Conservation (phyloP, 2,113 vertebrate genomes). For the Oreocharis arfaki region DNA sequence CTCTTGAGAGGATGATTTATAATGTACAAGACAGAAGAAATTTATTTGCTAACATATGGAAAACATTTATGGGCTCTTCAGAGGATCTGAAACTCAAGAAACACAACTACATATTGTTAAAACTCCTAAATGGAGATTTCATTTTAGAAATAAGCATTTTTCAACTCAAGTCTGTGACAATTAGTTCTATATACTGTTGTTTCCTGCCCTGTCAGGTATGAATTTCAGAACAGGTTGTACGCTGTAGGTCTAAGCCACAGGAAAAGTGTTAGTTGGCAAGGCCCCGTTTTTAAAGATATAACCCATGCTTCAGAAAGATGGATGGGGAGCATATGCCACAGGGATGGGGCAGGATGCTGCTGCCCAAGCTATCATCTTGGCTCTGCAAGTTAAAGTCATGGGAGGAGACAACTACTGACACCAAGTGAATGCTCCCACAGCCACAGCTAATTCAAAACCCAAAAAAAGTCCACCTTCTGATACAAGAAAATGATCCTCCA, state of each 20-base stretch:
- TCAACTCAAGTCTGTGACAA: neutral
- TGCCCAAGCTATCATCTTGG: neutral
- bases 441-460: neutral
- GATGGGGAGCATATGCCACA: fast-evolving
- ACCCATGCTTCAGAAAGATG: neutral
- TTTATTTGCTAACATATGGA: slow-evolving; percentile 67
- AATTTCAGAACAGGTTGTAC: neutral
- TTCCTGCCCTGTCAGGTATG: neutral
- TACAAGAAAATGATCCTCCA: neutral
- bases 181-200: neutral
- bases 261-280: neutral
- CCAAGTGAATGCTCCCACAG: neutral
- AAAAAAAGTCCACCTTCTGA: neutral
- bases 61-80: slow-evolving; percentile 49
- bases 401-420: neutral
- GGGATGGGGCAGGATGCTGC: neutral
- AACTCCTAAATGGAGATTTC: slow-evolving; percentile 13
- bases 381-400: neutral
- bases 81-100: slow-evolving; percentile 51
- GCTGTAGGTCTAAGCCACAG: neutral
- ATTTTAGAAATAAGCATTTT: neutral
- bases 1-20: slow-evolving; percentile 50
- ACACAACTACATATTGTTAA: slow-evolving; percentile 27
- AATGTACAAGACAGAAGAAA: slow-evolving; percentile 40
- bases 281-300: neutral